A percentile compares a stretch with the other conserved stretches of the same genome.
Evolutionary conservation across 92 coral and sea anemone genomes (phyloP).

Genomic region (Meandrina meandrites): DNA sequence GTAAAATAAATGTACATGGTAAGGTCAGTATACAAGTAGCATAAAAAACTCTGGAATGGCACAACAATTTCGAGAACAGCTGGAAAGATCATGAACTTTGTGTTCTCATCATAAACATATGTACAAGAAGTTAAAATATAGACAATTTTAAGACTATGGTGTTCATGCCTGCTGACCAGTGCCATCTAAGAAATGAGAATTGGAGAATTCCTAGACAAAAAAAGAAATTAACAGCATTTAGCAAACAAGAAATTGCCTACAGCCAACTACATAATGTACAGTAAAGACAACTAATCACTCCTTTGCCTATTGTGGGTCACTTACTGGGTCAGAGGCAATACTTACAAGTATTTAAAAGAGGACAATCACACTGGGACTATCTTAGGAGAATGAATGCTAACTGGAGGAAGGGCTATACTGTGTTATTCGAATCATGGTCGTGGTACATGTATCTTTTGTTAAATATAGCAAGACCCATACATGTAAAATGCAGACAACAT

Average conservation of each 20-base stretch:
- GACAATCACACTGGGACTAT: too few relatives aligned
- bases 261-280: too few relatives aligned
- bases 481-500: too few relatives aligned
- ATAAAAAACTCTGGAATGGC: neutral
- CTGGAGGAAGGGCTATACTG: too few relatives aligned
- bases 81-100: neutral
- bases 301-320: too few relatives aligned
- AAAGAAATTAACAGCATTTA: neutral
- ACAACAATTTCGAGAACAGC: neutral
- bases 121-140: neutral
- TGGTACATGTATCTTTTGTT: too few relatives aligned
- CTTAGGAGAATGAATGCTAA: too few relatives aligned
- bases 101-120: neutral
- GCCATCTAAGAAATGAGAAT: conserved; percentile 18
- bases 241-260: neutral
- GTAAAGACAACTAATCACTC: too few relatives aligned
- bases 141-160: neutral
- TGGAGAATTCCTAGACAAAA: conserved; percentile 37
- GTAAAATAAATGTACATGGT: neutral
- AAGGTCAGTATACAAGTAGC: neutral
- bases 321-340: too few relatives aligned
- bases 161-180: neutral
- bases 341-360: too few relatives aligned
- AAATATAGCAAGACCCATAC: too few relatives aligned
- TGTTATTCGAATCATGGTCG: too few relatives aligned